phyloP scores from a whole-genome alignment of 1,140 invertebrate genomes.

The Lucilia cuprina region DNA sequence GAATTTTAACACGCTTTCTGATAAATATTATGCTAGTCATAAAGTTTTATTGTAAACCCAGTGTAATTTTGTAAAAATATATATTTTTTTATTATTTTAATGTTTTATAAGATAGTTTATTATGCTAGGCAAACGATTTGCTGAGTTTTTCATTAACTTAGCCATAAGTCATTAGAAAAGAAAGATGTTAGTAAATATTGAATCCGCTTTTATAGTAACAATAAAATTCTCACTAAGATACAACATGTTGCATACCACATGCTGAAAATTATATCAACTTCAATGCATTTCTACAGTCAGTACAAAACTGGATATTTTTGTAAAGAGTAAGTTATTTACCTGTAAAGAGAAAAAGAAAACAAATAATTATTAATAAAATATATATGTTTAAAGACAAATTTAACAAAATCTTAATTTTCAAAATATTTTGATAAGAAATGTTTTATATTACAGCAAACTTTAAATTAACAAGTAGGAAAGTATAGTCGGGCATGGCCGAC shows the following conservation, averaged over 20 bases:
- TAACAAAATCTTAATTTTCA: too few relatives aligned
- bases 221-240: background rate
- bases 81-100: too few relatives aligned
- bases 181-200: background rate
- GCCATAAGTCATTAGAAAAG: background rate
- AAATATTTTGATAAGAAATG: too few relatives aligned
- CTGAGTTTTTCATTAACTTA: too few relatives aligned
- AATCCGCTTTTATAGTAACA: background rate
- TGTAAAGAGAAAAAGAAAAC: background rate
- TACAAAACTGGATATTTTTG: too few relatives aligned
- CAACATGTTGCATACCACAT: background rate
- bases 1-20: background rate
- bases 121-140: background rate
- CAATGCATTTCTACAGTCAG: background rate
- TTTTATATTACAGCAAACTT: too few relatives aligned
- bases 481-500: too few relatives aligned
- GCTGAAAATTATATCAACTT: background rate
- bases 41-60: too few relatives aligned
- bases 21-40: background rate
- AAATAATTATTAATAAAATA: background rate
- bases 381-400: too few relatives aligned
- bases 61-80: too few relatives aligned
- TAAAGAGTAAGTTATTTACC: background rate
- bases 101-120: too few relatives aligned
- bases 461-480: too few relatives aligned